Percentiles rank a stretch among this genome's conserved stretches.
phyloP scores from a whole-genome alignment of 2,888 invertebrate genomes.

The Drosophila koepferae region DNA sequence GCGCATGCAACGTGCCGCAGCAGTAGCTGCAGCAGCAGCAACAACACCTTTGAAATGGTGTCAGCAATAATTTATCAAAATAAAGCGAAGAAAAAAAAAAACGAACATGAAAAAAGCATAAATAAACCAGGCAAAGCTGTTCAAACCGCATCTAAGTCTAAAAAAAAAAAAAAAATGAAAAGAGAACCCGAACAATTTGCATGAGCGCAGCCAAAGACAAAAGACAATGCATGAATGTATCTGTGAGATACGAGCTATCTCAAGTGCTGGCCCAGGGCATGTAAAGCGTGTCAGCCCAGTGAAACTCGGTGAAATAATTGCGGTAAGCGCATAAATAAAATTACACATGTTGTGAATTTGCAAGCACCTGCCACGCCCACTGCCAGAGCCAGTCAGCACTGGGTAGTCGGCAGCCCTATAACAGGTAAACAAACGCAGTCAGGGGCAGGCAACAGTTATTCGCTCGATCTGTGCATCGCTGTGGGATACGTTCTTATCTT shows the following conservation, averaged over 20 bases:
- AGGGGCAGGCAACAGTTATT: constrained; percentile 33
- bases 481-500: constrained; percentile 52
- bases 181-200: constrained; percentile 56
- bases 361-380: constrained; percentile 41
- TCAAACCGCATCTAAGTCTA: constrained; percentile 66
- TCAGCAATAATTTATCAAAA: constrained; percentile 66
- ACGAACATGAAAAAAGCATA: constrained; percentile 48
- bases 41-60: constrained; percentile 65
- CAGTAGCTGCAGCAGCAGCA: constrained; percentile 38
- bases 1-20: constrained; percentile 67
- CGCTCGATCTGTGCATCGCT: constrained; percentile 41
- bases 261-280: constrained; percentile 59
- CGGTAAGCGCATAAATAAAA: constrained; percentile 68
- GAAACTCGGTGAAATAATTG: constrained; percentile 79
- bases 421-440: constrained; percentile 21
- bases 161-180: constrained; percentile 35
- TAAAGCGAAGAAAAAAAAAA: constrained; percentile 44
- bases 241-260: constrained; percentile 59
- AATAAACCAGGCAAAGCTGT: constrained; percentile 64
- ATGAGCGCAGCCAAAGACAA: constrained; percentile 57
- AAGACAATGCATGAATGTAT: constrained; percentile 56
- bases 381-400: background rate
- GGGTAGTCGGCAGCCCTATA: constrained; percentile 5
- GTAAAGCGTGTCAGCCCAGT: constrained; percentile 81
- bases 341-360: constrained; percentile 63